Evolutionary conservation across 2,888 invertebrate genomes (phyloP).

Genomic region (Pycnomerus fuliginosus): DNA sequence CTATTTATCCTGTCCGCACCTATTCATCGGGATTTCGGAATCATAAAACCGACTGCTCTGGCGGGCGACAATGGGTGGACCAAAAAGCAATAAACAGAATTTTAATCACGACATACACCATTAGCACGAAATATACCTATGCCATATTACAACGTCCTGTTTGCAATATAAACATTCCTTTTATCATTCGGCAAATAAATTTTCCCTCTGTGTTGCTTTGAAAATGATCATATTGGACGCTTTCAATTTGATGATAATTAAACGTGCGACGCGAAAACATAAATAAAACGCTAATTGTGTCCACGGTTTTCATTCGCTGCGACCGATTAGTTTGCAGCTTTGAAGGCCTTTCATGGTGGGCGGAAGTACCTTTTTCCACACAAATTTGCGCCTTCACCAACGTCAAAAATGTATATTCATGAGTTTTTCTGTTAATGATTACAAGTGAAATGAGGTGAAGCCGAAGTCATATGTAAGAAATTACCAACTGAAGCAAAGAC

Average conservation of each 20-base stretch:
- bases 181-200: slow-evolving; percentile 51
- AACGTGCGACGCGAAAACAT: slow-evolving; percentile 38
- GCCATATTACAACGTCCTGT: slow-evolving; percentile 48
- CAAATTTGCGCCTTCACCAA: no score
- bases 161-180: slow-evolving; percentile 51
- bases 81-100: slow-evolving; percentile 52
- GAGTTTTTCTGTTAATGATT: no score
- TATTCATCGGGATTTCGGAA: slow-evolving; percentile 32
- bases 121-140: slow-evolving; percentile 54
- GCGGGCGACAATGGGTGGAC: slow-evolving; percentile 43
- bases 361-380: no score
- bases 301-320: slow-evolving; percentile 14
- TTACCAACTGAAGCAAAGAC: no score
- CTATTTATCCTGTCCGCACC: slow-evolving; percentile 50
- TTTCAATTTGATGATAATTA: slow-evolving; percentile 43
- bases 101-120: slow-evolving; percentile 54
- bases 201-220: slow-evolving; percentile 37
- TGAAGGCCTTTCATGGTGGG: no score
- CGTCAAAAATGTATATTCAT: no score
- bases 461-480: no score
- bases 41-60: slow-evolving; percentile 47
- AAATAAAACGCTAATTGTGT: slow-evolving; percentile 27
- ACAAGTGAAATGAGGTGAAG: no score
- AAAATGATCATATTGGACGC: slow-evolving; percentile 36
- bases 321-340: no score